Evolutionary conservation across 2,113 vertebrate genomes (phyloP).

Genomic region (Taurulus bubalis): DNA sequence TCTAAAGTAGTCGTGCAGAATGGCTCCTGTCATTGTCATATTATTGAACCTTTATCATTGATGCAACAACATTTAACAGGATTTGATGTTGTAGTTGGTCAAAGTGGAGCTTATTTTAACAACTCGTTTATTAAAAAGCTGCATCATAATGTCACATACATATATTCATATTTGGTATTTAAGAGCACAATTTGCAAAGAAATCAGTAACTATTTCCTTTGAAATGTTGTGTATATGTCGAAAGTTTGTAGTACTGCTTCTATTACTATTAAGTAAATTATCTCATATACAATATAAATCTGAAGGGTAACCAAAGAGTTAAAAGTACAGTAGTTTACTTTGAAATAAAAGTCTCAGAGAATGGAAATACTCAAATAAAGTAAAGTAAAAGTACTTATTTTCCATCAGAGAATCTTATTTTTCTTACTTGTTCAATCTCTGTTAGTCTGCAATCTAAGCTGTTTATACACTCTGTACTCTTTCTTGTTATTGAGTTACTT

Average conservation of each 20-base stretch:
- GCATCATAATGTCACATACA: background rate
- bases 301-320: background rate
- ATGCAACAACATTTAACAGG: background rate
- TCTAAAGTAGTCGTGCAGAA: background rate
- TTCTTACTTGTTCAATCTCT: background rate
- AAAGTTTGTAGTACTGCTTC: background rate
- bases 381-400: background rate
- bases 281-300: background rate
- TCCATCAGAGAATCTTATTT: background rate
- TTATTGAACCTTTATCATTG: background rate
- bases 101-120: background rate
- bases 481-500: constrained; percentile 8
- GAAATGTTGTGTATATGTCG: too few species aligned
- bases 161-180: background rate
- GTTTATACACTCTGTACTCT: background rate
- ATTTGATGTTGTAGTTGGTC: background rate
- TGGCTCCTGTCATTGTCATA: background rate
- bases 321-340: background rate
- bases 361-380: background rate
- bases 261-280: background rate
- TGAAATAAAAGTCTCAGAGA: background rate
- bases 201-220: background rate
- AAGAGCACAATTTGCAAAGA: background rate
- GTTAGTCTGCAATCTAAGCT: background rate
- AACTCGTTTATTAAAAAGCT: background rate